Conservation (phyloP, 2,113 vertebrate species). For the Toxotes jaculatrix region DNA sequence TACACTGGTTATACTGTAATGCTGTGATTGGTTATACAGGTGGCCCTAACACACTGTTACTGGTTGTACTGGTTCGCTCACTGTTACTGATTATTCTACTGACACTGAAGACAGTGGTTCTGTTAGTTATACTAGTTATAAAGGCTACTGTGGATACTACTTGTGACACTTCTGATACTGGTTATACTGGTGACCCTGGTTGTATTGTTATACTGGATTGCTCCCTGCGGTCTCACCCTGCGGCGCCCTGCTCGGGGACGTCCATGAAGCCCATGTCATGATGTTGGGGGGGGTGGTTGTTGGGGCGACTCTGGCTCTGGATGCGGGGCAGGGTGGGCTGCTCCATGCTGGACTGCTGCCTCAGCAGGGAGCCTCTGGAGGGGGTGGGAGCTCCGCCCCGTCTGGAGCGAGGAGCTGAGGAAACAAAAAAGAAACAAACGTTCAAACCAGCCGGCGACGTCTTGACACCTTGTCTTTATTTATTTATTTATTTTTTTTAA, state of each 20-base stretch:
- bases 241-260: constrained; percentile 88
- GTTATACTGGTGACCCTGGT: not conserved
- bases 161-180: not conserved
- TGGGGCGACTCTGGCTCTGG: constrained; percentile 62
- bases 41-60: no score
- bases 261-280: constrained; percentile 87
- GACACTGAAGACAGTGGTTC: no score
- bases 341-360: constrained; percentile 85
- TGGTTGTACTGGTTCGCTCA: not conserved
- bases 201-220: not conserved
- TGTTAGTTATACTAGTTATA: no score
- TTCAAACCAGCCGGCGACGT: not conserved
- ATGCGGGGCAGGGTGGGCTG: constrained; percentile 86
- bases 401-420: constrained; percentile 40
- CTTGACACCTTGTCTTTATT: not conserved
- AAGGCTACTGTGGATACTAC: no score
- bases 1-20: not conserved
- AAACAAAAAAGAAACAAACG: not conserved
- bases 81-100: no score
- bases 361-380: constrained; percentile 77
- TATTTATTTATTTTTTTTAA: no score
- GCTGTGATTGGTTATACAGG: no score
- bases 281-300: constrained; percentile 8
- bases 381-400: not conserved
- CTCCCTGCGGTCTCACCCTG: constrained; percentile 80